Percentiles rank a stretch among this genome's conserved stretches.
Evolutionary conservation across 2,797 vertebrate species (phyloP).

Genomic region (Anguilla megastoma): DNA sequence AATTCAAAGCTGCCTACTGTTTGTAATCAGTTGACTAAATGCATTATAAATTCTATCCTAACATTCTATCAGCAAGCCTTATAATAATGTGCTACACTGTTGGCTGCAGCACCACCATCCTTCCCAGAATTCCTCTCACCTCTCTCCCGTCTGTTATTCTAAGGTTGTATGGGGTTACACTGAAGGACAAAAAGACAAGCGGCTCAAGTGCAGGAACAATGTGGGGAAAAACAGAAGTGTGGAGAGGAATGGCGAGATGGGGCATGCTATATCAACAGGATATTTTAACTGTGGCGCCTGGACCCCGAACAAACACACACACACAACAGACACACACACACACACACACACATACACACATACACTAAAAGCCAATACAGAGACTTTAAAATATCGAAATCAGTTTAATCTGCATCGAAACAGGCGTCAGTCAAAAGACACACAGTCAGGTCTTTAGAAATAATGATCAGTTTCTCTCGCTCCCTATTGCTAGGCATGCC

Average conservation of each 20-base stretch:
- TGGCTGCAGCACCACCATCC: constrained; percentile 54
- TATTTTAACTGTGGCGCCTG: not conserved
- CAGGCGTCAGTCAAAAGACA: constrained; percentile 22
- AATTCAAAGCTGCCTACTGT: not conserved
- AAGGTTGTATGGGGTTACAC: not conserved
- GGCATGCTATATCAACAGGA: not conserved
- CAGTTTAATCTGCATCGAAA: constrained; percentile 36
- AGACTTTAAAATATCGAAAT: constrained; percentile 7
- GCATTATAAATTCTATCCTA: not conserved
- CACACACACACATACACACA: not conserved
- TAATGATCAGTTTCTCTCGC: not conserved
- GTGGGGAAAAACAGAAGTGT: not conserved
- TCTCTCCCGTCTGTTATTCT: not conserved
- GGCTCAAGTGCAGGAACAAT: not conserved
- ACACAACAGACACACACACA: not conserved
- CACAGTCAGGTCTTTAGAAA: constrained; percentile 16
- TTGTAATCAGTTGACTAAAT: not conserved
- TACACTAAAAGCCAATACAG: not conserved
- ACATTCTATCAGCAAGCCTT: not conserved
- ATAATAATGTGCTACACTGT: not conserved
- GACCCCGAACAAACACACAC: too few relatives aligned
- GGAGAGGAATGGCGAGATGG: not conserved
- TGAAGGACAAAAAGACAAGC: not conserved
- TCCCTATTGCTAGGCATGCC: not conserved
- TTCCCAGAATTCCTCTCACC: not conserved